Base-by-base conservation (phyloP, 2,113 vertebrate species). In the Bagarius yarrelli region DNA sequence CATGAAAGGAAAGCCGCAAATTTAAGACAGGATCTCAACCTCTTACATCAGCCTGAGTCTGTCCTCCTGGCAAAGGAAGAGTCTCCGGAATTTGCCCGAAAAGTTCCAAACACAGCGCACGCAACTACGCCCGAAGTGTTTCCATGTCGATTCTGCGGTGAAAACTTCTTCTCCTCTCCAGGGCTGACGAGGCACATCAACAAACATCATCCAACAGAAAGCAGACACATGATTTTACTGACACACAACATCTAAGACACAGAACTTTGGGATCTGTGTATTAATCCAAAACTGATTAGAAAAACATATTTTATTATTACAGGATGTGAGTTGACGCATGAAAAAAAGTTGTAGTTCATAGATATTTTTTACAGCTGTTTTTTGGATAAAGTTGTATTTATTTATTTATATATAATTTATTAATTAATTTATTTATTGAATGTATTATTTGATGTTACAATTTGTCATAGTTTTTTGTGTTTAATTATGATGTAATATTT, bases 101-200 rank as follows among this genome's bases (percentile, higher is more conserved):
- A 70, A 57, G 30, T 27, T 25, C 27, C 15, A 50, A 32, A 23
- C 25, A 25, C 15, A 25, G 44, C 52, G 36, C 16, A 30, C 16
- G 30, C 32, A 18, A 5, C 63, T 14, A 50, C 25, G 1, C 60
- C 75, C 18, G 72, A 72, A 15, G 81, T 82, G 32, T 87, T 76
- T 82, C 81, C 72, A 2, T 88, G 87, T 59, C 77, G 87, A 3
- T 88, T 86, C 78, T 88, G 87, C 55, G 81, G 76, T 18, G 84
- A 88, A 53, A 85, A 79, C 50, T 87, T 86, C 25, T 86, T 82
- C 77, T 87, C 87, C 14, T 88, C 86, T 27, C 87, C 87, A 47
- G 86, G 86, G 32, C 77, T 88, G 50, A 87, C 84, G n/a, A 83
- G 86, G 66, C 87, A 88, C 83, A 85, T 88, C 73, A 87, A 88